phyloP scores from a whole-genome alignment of 2,888 invertebrate species.

The Acrocyrtus sp. region DNA sequence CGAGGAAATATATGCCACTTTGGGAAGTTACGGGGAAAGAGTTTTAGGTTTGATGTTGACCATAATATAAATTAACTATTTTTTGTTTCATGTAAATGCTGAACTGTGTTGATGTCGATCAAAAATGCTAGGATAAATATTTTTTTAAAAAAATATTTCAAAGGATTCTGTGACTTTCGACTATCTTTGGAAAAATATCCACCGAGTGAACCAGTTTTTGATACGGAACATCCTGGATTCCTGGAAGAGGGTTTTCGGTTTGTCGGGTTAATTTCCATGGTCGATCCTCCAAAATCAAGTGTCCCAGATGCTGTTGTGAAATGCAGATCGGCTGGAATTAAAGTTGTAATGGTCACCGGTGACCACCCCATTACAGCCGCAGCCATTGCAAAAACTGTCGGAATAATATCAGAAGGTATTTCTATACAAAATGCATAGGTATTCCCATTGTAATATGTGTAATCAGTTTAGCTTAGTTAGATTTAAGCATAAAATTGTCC shows the following conservation, averaged over 20 bases:
- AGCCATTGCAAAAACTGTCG: conserved; percentile 84
- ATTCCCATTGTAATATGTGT: no score
- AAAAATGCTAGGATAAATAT: not conserved
- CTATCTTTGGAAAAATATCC: conserved; percentile 68
- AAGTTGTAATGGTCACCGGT: conserved; percentile 87
- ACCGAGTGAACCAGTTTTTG: conserved; percentile 69
- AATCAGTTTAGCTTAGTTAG: no score
- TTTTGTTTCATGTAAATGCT: not conserved
- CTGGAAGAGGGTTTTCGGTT: conserved; percentile 73
- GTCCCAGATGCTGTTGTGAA: conserved; percentile 76
- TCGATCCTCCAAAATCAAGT: conserved; percentile 76
- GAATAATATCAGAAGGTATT: conserved; percentile 91
- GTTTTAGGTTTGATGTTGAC: conserved; percentile 70
- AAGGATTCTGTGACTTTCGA: conserved; percentile 67
- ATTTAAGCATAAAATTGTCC: not conserved
- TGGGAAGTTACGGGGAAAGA: conserved; percentile 87
- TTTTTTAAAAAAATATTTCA: not conserved
- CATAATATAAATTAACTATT: not conserved
- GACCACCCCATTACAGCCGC: conserved; percentile 44
- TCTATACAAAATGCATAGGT: no score
- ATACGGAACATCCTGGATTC: conserved; percentile 74
- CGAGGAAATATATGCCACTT: conserved; percentile 76
- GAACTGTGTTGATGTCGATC: not conserved
- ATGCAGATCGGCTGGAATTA: conserved; percentile 76
- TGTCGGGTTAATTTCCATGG: conserved; percentile 77